Evolutionary conservation across 2,888 invertebrate species (phyloP), one percentile per base, ranked within the genome.

Genomic region (Drymonia ruficornis): DNA sequence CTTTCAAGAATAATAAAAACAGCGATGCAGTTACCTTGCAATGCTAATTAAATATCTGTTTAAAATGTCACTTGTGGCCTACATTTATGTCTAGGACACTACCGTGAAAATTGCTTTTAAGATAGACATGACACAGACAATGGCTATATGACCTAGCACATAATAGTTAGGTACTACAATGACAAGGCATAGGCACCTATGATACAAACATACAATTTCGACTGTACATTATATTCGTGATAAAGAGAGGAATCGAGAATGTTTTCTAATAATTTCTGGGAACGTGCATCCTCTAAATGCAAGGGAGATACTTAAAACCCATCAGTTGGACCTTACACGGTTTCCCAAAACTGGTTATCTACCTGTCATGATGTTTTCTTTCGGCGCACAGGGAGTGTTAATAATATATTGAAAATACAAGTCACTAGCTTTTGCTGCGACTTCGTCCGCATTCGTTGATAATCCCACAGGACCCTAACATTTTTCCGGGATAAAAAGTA

Each of bases 91-190:
- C 16, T 16, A 16, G 40, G 11, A 16, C 11, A 16, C 9, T 40
- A 38, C 38, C 38, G 38, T 38, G 40, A 16, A 40, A 40, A 40
- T 40, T 16, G 40, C 40, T 40, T 40, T 40, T 40, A 40, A 16
- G 36, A 36, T 13, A 36, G 5, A 36, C 36, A n/a, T 36, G 13
- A 4, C 1, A 2, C 36, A 36, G 5, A 36, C 36, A 36, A 36
- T 36, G 36, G 36, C 36, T n/a, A 36, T 36, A n/a, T n/a, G 36
- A 36, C 36, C 36, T 36, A 36, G 36, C n/a, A 36, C 5, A 36
- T 36, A 36, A 36, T 36, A n/a, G 36, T 36, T 36, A 31, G 11
- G 12, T 3, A 11, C n/a, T 9, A 13, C 12, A 13, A 4, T 9
- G 13, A 13, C 12, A 12, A 12, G 12, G 34, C 34, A 1, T 1